Percentiles rank a stretch among this genome's conserved stretches.
Conservation (phyloP, 2,797 vertebrate genomes). For the Salarias fasciatus region DNA sequence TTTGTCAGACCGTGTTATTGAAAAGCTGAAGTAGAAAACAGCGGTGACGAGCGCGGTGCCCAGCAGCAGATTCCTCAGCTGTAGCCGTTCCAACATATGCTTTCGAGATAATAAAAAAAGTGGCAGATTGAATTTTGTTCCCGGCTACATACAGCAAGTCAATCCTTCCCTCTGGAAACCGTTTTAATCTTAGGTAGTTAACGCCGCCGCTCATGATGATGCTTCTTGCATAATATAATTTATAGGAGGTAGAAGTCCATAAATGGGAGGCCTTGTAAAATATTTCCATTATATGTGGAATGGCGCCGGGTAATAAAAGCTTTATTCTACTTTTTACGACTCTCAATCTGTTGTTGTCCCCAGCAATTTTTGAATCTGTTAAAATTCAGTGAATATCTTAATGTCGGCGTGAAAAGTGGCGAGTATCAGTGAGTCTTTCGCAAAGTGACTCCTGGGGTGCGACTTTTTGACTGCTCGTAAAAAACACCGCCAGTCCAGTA, state of each 20-base stretch:
- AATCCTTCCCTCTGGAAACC: conserved; percentile 88
- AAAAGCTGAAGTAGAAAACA: background rate
- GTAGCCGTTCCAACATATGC: conserved; percentile 94
- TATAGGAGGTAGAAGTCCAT: conserved; percentile 77
- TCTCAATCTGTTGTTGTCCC: conserved; percentile 85
- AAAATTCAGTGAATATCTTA: conserved; percentile 66
- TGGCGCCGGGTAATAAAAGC: conserved; percentile 81
- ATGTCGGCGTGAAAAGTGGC: conserved; percentile 48
- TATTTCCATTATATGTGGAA: conserved; percentile 82
- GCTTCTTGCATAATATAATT: conserved; percentile 91
- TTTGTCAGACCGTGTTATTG: conserved; percentile 87
- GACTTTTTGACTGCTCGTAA: conserved; percentile 68
- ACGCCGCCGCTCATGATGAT: conserved; percentile 86
- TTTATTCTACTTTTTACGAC: conserved; percentile 80
- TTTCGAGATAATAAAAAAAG: conserved; percentile 93
- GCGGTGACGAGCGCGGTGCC: conserved; percentile 72
- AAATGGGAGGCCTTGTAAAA: conserved; percentile 83
- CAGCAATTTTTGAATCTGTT: conserved; percentile 73
- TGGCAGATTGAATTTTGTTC: conserved; percentile 94
- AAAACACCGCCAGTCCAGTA: conserved; percentile 62
- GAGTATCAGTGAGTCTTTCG: conserved; percentile 49
- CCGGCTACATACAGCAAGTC: conserved; percentile 90
- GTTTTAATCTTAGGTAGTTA: conserved; percentile 87
- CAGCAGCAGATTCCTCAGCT: conserved; percentile 91
- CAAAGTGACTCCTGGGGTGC: conserved; percentile 63